phyloP scores from a whole-genome alignment of 2,888 invertebrate species.

The Oligia fasciuncula region DNA sequence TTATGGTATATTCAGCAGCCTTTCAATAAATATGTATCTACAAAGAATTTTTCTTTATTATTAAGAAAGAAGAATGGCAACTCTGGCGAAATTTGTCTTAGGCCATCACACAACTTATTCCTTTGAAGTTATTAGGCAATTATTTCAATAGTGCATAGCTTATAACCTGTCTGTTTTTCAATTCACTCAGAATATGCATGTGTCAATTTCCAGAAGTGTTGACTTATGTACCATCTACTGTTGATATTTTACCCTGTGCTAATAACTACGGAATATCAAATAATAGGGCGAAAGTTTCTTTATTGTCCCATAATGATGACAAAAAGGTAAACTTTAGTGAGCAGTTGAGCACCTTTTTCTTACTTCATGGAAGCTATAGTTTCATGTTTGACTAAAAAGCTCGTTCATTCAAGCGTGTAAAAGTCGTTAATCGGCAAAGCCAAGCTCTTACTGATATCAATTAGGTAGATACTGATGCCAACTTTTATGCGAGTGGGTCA shows the following conservation, averaged over 20 bases:
- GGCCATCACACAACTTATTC: not conserved
- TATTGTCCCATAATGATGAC: constrained; percentile 22
- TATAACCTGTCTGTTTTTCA: constrained; percentile 20
- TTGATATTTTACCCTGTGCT: constrained; percentile 37
- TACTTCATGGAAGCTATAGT: constrained; percentile 32
- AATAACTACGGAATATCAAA: constrained; percentile 35
- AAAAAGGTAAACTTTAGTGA: constrained; percentile 45
- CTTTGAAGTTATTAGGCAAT: not conserved
- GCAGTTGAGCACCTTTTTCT: constrained; percentile 29
- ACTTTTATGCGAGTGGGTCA: constrained; percentile 7
- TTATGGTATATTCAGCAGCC: not conserved
- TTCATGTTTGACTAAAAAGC: constrained; percentile 20
- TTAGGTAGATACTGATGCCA: constrained; percentile 15
- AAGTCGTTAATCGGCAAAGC: constrained; percentile 46
- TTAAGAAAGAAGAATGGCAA: not conserved
- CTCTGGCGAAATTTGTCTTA: not conserved
- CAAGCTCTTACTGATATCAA: constrained; percentile 20
- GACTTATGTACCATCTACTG: not conserved
- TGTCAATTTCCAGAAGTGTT: constrained; percentile 33
- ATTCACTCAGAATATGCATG: constrained; percentile 20
- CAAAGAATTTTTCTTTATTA: not conserved
- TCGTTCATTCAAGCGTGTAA: constrained; percentile 39
- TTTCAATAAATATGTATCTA: not conserved
- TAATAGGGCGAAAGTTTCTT: constrained; percentile 30
- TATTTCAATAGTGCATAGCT: constrained; percentile 6